Evolutionary conservation across 1,140 invertebrate species (phyloP).

Genomic region (Macrobrachium nipponense): DNA sequence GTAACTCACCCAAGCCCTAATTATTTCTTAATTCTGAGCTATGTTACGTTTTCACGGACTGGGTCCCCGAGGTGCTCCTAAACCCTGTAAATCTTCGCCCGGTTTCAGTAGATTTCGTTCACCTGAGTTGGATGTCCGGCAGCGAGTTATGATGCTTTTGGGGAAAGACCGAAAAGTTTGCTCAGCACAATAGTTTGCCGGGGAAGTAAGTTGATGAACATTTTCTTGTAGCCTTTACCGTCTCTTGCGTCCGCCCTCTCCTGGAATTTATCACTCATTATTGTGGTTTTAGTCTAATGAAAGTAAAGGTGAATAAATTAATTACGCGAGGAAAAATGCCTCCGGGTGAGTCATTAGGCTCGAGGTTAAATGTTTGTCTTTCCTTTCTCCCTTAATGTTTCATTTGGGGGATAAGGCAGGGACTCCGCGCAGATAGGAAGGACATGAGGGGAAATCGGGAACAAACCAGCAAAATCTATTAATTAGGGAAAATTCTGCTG

Average conservation of each 20-base stretch:
- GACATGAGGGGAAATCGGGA: background rate
- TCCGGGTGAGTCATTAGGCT: constrained; percentile 35
- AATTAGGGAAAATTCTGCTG: constrained; percentile 43
- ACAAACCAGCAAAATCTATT: constrained; percentile 25
- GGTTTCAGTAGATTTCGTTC: constrained; percentile 51
- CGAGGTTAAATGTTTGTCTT: constrained; percentile 12
- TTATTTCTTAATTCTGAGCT: constrained; percentile 62
- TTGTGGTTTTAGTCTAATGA: constrained; percentile 59
- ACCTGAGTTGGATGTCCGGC: background rate
- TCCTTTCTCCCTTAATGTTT: background rate
- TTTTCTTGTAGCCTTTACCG: constrained; percentile 39
- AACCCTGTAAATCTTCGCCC: constrained; percentile 48
- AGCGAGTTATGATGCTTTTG: constrained; percentile 45
- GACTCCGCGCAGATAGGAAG: background rate
- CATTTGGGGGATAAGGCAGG: constrained; percentile 1
- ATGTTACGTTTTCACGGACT: constrained; percentile 59
- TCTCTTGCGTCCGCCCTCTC: constrained; percentile 22
- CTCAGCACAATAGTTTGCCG: constrained; percentile 50
- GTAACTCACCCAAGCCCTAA: constrained; percentile 59
- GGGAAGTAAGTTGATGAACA: constrained; percentile 57
- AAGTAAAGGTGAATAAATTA: constrained; percentile 60
- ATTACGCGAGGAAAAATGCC: constrained; percentile 35
- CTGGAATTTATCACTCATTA: constrained; percentile 57
- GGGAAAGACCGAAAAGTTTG: constrained; percentile 44
- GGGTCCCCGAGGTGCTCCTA: constrained; percentile 58